Evolutionary conservation across 2,797 vertebrate genomes (phyloP), one percentile per base, ranked within the genome.

Genomic region (Smutsia gigantea): DNA sequence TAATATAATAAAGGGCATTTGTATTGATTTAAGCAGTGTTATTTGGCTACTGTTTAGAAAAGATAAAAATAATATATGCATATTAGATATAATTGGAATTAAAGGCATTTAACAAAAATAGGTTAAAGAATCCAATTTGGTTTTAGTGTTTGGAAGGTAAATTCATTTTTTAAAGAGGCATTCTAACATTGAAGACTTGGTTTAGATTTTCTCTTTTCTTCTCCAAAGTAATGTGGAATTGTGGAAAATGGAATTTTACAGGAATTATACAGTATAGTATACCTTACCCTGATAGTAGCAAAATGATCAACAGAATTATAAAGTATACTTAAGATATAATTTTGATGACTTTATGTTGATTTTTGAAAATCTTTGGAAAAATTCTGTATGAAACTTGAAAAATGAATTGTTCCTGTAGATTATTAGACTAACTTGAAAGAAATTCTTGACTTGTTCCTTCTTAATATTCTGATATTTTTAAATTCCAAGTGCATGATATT

Each of bases 61-160:
- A 98, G 97, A 98, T 97, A 98, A 98, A 98, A 97, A 97, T 97
- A 98, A 98, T 97, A 9, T 96, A 97, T 98, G 97, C 87, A 98
- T 98, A 98, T 98, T 97, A 96, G 93, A 98, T 97, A 46, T 95
- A 96, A 72, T 61, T 97, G 86, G 92, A 98, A 97, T 97, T 97
- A 98, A 97, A 97, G 79, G 95, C 96, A 92, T 95, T 97, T 98
- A 96, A 72, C 75, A 97, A 95, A 97, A 81, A 96, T 97, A 74
- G 55, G 25, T 29, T 97, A 97, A 97, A 97, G 88, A 95, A 95
- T 10, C 7, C 57, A 95, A 95, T 97, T 96, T 97, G 69, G 90
- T 98, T 98, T 97, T 94, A 95, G 72, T 97, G 59, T 97, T 98
- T 96, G 14, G 57, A 85, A 97, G 29, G 19, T 96, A 96, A 98